Evolutionary conservation across 2,888 invertebrate species (phyloP).

Genomic region (Sphaerophoria rueppellii): DNA sequence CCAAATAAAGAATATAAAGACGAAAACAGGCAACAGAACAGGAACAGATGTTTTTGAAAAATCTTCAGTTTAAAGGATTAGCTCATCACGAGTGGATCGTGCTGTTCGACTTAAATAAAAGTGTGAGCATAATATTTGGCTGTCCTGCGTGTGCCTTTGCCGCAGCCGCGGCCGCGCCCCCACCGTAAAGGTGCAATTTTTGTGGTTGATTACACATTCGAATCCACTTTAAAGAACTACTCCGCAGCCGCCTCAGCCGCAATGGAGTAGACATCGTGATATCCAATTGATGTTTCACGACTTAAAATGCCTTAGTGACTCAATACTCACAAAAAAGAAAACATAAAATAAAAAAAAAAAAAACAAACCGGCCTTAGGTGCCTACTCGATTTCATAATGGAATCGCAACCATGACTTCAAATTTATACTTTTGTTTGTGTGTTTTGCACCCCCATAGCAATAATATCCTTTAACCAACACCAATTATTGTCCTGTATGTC

Average conservation of each 20-base stretch:
- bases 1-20: conserved; percentile 51
- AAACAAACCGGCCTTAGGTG: conserved; percentile 52
- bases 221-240: conserved; percentile 27
- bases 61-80: conserved; percentile 56
- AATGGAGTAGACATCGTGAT: conserved; percentile 15
- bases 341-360: conserved; percentile 16
- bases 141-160: conserved; percentile 2
- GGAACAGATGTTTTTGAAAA: conserved; percentile 68
- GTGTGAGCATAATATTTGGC: conserved; percentile 24
- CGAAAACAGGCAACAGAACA: conserved; percentile 66
- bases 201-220: conserved; percentile 67
- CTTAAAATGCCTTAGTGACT: conserved; percentile 30
- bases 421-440: conserved; percentile 48
- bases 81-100: conserved; percentile 64
- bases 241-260: too few relatives aligned
- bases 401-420: conserved; percentile 71
- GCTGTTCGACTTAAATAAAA: conserved; percentile 44
- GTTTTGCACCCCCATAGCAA: conserved; percentile 69
- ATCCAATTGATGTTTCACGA: conserved; percentile 19
- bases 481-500: conserved; percentile 63
- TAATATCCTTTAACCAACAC: conserved; percentile 60
- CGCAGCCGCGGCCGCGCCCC: conserved; percentile 23
- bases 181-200: conserved; percentile 70
- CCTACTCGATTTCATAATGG: conserved; percentile 57
- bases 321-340: conserved; percentile 8